A percentile compares a stretch with the other conserved stretches of the same genome.
Conservation (phyloP, 2,888 invertebrate species). For the Carpatolechia fugitivella region DNA sequence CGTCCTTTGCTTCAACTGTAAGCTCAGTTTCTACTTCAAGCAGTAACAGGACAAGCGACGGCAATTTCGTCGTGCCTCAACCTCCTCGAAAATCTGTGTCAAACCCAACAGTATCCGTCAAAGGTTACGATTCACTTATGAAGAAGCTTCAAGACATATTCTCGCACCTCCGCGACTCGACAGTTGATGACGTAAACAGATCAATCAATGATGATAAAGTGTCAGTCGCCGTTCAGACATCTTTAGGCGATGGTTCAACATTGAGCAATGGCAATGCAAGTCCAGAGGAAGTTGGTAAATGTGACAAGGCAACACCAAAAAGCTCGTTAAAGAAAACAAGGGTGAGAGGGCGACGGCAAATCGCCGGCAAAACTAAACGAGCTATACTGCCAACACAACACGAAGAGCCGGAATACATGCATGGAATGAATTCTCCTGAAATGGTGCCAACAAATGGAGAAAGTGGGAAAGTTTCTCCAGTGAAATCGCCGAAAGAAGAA, state of each 20-base stretch:
- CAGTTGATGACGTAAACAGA: slow-evolving; percentile 50
- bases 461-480: slow-evolving; percentile 48
- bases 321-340: slow-evolving; percentile 71
- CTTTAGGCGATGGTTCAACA: slow-evolving; percentile 45
- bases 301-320: slow-evolving; percentile 73
- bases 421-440: slow-evolving; percentile 72
- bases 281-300: slow-evolving; percentile 62
- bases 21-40: slow-evolving; percentile 58
- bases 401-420: slow-evolving; percentile 67
- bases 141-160: slow-evolving; percentile 70
- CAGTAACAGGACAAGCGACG: slow-evolving; percentile 71
- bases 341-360: slow-evolving; percentile 64
- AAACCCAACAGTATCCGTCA: slow-evolving; percentile 61
- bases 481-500: slow-evolving; percentile 63
- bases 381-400: slow-evolving; percentile 64
- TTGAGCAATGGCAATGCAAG: slow-evolving; percentile 68
- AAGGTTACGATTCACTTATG: slow-evolving; percentile 64
- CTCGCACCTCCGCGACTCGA: slow-evolving; percentile 56
- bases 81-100: slow-evolving; percentile 66
- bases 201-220: slow-evolving; percentile 61
- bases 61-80: slow-evolving; percentile 71
- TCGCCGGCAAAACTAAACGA: slow-evolving; percentile 66
- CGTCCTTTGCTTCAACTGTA: slow-evolving; percentile 66
- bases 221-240: slow-evolving; percentile 64
- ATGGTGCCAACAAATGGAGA: slow-evolving; percentile 67